phyloP scores from a whole-genome alignment of 2,113 vertebrate species.

The Centrocercus urophasianus region DNA sequence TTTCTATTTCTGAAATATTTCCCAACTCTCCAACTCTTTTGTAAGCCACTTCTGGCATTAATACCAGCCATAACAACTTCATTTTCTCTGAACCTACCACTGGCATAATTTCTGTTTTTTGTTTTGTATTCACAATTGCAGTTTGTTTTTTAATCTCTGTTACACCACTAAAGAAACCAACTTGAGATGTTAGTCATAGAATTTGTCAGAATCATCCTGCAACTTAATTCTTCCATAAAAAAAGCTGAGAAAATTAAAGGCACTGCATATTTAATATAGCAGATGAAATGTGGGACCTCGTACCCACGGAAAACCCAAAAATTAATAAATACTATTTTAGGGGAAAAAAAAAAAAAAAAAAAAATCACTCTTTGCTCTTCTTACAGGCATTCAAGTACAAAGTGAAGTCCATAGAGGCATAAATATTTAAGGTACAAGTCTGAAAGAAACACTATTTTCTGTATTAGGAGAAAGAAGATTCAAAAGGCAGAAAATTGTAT shows the following conservation, averaged over 20 bases:
- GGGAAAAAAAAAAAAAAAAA: neutral
- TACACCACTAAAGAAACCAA: neutral
- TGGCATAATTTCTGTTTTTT: neutral
- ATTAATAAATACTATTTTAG: slow-evolving; percentile 6
- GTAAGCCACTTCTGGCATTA: neutral
- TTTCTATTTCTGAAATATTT: neutral
- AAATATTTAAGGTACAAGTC: neutral
- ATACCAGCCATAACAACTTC: neutral
- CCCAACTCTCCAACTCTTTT: neutral
- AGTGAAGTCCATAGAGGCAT: neutral
- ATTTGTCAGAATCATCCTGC: neutral
- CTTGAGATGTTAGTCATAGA: neutral
- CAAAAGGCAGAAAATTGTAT: neutral
- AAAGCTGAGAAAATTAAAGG: neutral
- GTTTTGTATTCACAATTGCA: neutral
- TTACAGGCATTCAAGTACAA: slow-evolving; percentile 11
- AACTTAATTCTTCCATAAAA: neutral
- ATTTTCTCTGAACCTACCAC: neutral
- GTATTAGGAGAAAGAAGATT: neutral
- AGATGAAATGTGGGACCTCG: slow-evolving; percentile 9
- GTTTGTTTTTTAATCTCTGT: neutral
- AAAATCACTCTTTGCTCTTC: neutral
- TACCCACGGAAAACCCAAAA: slow-evolving; percentile 33
- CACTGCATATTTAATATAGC: neutral
- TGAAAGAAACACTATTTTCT: neutral